Evolutionary conservation across 1,140 invertebrate genomes (phyloP).

Genomic region (Mya arenaria): DNA sequence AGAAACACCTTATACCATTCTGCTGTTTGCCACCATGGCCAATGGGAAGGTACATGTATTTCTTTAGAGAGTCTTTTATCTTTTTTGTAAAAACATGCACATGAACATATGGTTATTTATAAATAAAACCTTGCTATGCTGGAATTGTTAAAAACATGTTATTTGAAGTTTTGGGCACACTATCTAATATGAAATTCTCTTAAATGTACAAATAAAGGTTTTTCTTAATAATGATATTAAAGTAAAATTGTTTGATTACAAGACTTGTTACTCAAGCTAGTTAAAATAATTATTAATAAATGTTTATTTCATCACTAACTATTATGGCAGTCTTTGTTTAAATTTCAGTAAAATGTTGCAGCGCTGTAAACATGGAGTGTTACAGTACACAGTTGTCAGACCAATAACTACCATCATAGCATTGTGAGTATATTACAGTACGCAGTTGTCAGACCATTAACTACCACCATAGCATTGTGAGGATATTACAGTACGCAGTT

Average conservation of each 20-base stretch:
- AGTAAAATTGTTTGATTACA: no score
- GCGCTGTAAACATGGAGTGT: conserved; percentile 97
- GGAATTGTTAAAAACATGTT: not conserved
- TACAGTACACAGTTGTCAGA: conserved; percentile 95
- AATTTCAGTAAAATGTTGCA: conserved; percentile 91
- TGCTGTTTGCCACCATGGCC: conserved; percentile 89
- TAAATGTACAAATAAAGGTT: no score
- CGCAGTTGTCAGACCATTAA: no score
- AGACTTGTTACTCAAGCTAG: not conserved
- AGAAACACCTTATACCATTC: conserved; percentile 78
- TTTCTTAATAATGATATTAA: no score
- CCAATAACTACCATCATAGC: conserved; percentile 94
- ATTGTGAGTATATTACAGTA: conserved; percentile 89
- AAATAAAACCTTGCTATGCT: conserved; percentile 18
- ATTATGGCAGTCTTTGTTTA: conserved; percentile 46
- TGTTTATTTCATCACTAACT: not conserved
- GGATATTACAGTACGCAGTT: no score
- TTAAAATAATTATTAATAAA: not conserved
- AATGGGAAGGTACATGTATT: conserved; percentile 90
- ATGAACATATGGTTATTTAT: no score
- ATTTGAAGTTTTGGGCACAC: no score
- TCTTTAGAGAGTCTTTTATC: no score
- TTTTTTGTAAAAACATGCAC: no score
- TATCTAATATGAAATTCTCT: no score
- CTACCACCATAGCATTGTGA: no score